Evolutionary conservation across 2,113 vertebrate species (phyloP), one percentile per base, ranked within the genome.

Genomic region (Toxotes chatareus): DNA sequence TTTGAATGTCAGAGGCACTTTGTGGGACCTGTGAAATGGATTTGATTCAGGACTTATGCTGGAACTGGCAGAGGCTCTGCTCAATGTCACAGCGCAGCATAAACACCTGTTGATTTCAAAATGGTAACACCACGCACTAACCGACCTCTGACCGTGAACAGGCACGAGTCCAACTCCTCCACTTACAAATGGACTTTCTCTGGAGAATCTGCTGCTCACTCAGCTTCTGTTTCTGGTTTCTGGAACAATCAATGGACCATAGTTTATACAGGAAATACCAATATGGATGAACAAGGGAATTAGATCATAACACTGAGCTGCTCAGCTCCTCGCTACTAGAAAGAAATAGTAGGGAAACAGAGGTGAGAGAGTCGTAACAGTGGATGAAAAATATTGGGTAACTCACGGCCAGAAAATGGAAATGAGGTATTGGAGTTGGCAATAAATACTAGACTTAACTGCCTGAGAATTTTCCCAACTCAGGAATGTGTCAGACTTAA

Each of bases 81-180:
- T 91, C 80, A 89, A 70, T 86, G 86, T 94, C 92, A 88, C 84
- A 79, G 87, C 67, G 55, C 87, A 90, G 85, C 85, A 92, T 91
- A 93, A 94, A 93, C 94, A 95, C 94, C 93, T 95, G 94, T 93
- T 93, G 90, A 93, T 93, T 92, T 91, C 36, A 77, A 79, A 91
- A 83, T 47, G 76, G 76, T 67, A 56, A 75, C 75, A 36, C 73
- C 82, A 74, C 57, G 83, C 84, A 85, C 84, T 70, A 68, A 82
- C 73, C 59, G 55, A 70, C 68, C 81, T 82, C 82, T 89, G 90
- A 85, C 86, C 72, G 19, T 55, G 55, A 88, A 69, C 3, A 47
- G 90, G 88, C 87, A 79, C 56, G 21, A 19, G 44, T 86, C 90
- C 86, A 91, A 73, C 23, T 85, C 59, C 66, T 86, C 82, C 72